These are phyloP conservation scores for Microctenopoma stevenorrisi DNA, from an alignment of 2,797 vertebrate species.

Conservation along the genomic window DNA sequence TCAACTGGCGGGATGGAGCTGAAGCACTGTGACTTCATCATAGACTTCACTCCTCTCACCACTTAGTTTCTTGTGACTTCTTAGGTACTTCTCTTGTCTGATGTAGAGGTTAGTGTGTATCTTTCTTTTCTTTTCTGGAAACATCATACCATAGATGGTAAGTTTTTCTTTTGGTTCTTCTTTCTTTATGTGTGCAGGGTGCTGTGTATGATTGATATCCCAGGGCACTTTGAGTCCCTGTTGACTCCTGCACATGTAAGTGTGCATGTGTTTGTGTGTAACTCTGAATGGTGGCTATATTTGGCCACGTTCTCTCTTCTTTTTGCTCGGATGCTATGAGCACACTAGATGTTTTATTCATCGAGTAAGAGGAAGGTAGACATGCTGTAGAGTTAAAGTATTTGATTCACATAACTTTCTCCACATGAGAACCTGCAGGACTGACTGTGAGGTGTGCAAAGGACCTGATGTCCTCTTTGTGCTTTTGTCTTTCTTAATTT, in stretches of 20 bases:
- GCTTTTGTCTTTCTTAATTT: no score
- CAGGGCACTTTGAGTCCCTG: constrained; percentile 7
- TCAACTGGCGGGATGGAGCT: constrained; percentile 31
- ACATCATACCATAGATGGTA: constrained; percentile 40
- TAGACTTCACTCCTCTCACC: constrained; percentile 23
- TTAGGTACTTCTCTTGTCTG: constrained; percentile 8
- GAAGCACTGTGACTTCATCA: constrained; percentile 34
- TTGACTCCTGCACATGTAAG: constrained; percentile 20
- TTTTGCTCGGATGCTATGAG: constrained; percentile 23
- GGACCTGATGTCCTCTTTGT: background rate
- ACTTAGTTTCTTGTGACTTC: constrained; percentile 22
- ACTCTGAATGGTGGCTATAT: constrained; percentile 57
- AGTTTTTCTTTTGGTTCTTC: constrained; percentile 34
- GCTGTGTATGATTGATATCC: constrained; percentile 43
- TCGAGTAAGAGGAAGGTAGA: constrained; percentile 8
- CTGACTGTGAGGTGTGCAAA: no score
- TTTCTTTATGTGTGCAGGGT: constrained; percentile 4
- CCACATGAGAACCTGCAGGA: background rate
- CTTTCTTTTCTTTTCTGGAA: background rate
- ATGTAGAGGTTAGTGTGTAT: constrained; percentile 10
- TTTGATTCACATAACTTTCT: background rate
- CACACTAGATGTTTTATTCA: constrained; percentile 17
- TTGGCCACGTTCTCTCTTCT: constrained; percentile 36
- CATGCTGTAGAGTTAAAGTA: constrained; percentile 1
- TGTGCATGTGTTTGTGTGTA: constrained; percentile 28